phyloP scores from a whole-genome alignment of 92 coral and sea anemone genomes.

The Desmophyllum pertusum region DNA sequence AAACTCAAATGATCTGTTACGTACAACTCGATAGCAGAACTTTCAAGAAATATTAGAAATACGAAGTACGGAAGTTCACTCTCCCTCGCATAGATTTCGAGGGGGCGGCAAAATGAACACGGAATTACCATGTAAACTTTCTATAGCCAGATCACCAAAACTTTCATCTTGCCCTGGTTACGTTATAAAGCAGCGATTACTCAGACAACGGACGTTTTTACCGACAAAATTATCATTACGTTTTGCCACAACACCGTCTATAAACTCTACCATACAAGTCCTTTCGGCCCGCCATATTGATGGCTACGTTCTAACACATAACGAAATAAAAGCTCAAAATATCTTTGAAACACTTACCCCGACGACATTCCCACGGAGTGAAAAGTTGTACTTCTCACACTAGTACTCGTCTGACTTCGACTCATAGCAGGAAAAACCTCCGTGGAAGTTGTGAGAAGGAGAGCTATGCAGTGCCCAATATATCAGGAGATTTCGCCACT shows the following conservation, averaged over 20 bases:
- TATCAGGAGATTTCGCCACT: slow-evolving; percentile 48
- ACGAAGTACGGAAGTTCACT: slow-evolving; percentile 10
- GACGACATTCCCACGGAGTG: slow-evolving; percentile 55
- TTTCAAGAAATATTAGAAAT: background rate
- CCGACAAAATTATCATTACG: background rate
- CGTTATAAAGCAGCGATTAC: background rate
- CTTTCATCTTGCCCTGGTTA: background rate
- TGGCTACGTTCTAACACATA: slow-evolving; percentile 7
- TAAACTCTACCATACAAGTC: slow-evolving; percentile 15
- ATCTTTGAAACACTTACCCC: slow-evolving; percentile 58
- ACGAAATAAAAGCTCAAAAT: slow-evolving; percentile 14
- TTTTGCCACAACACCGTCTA: slow-evolving; percentile 17
- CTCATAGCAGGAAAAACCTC: slow-evolving; percentile 43
- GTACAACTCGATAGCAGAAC: background rate
- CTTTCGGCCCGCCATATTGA: slow-evolving; percentile 43
- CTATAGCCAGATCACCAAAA: slow-evolving; percentile 8
- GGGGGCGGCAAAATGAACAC: slow-evolving; percentile 47
- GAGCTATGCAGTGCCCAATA: slow-evolving; percentile 62
- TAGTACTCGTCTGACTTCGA: slow-evolving; percentile 61
- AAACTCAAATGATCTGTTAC: background rate
- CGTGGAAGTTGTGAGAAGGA: slow-evolving; percentile 29
- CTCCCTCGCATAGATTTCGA: background rate
- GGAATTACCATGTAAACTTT: slow-evolving; percentile 26
- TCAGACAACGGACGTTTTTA: background rate
- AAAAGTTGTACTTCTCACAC: slow-evolving; percentile 56